Evolutionary conservation across 2,113 vertebrate genomes (phyloP).

Genomic region (Oxyura jamaicensis): DNA sequence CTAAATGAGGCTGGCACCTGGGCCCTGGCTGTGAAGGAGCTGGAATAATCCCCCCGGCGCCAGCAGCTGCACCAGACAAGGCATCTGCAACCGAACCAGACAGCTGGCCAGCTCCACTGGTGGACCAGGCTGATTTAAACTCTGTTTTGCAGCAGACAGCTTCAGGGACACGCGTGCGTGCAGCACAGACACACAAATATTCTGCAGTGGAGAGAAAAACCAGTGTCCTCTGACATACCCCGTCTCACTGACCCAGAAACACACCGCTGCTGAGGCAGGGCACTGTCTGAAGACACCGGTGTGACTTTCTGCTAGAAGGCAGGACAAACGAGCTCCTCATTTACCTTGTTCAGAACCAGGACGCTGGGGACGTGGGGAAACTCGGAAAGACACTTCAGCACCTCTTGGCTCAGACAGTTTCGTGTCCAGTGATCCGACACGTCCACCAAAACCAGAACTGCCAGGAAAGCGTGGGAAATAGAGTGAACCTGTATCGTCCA

Average conservation of each 20-base stretch:
- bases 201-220: not conserved
- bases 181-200: not conserved
- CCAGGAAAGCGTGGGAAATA: not conserved
- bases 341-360: conserved; percentile 95
- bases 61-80: not conserved
- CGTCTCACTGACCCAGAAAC: not conserved
- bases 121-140: not conserved
- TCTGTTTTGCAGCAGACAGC: not conserved
- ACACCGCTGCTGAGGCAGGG: not conserved
- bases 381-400: conserved; percentile 83
- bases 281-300: not conserved
- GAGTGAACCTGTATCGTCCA: not conserved
- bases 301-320: accelerated
- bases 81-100: not conserved
- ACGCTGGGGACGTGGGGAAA: conserved; percentile 85
- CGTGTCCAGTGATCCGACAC: conserved; percentile 88
- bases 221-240: not conserved
- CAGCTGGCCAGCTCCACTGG: not conserved
- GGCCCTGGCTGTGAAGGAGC: not conserved
- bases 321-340: not conserved
- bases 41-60: not conserved
- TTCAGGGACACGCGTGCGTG: not conserved
- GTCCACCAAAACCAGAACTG: conserved; percentile 92
- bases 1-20: not conserved
- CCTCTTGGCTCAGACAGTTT: conserved; percentile 80